Evolutionary conservation across 2,113 vertebrate genomes (phyloP), one percentile per base, ranked within the genome.

Genomic region (Oryzias melastigma): DNA sequence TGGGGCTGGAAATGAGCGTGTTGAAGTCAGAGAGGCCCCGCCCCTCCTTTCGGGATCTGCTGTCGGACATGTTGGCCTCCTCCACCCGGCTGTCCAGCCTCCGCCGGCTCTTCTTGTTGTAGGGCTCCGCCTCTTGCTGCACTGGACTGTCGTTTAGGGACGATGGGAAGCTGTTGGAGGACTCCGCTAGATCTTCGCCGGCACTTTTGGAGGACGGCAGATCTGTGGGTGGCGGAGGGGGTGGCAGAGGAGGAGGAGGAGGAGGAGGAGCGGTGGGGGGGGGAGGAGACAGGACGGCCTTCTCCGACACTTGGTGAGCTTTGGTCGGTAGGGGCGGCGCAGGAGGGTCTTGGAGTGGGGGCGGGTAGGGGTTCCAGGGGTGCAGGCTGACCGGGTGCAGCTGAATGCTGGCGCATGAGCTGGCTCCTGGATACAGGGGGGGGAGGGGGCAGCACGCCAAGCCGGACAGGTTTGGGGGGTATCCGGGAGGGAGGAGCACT

Each of bases 281-380:
- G 35, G 91, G 88, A 0, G 90, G 91, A 4, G 91, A 92, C 10
- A 91, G 83, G 58, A 95, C 89, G 0, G 95, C 93, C 73, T 99
- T 98, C 80, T 99, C 97, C 74, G 94, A 88, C 67, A 93, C 88
- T 2, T 96, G 88, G 68, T 97, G 94, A 0, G 94, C 90, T 85
- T 97, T 98, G 43, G 92, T 75, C 1, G 89, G 90, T 58, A 98
- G 86, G 0, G 14, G 95, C 77, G 84, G 93, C 60, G 79, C 83
- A 1, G 88, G 93, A 65, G 94, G 87, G 77, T 90, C 96, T 67
- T 94, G 96, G 80, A 94, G 77, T 0, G 96, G 95, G 0, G 96
- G 95, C 49, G 95, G 97, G 58, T 98, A 99, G 42, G 95, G 93
- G 73, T 90, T 96, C 97, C 97, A 99, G 0, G 95, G 96, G 83